These are phyloP conservation scores for Loris lydekkerianus DNA, from an alignment of 2,797 vertebrate species.

Conservation along the genomic window DNA sequence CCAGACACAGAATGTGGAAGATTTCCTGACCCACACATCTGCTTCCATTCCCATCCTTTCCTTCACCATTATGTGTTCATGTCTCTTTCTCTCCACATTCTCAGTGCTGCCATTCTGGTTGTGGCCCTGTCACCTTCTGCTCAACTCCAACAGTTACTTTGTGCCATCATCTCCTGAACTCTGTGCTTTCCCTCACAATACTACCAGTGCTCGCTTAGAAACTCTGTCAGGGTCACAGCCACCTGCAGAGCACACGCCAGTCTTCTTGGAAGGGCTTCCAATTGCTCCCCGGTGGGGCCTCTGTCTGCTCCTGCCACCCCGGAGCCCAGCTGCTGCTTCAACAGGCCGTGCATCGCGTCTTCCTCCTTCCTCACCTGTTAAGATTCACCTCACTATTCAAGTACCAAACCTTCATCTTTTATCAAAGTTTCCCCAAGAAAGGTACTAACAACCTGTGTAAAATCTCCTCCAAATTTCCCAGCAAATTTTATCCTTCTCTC, in stretches of 20 bases:
- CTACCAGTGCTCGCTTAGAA: not conserved
- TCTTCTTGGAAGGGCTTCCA: not conserved
- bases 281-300: not conserved
- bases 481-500: not conserved
- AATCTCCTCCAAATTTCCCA: conserved; percentile 24
- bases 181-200: not conserved
- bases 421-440: not conserved
- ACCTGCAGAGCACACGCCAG: not conserved
- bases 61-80: not conserved
- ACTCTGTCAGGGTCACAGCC: not conserved
- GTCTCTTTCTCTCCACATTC: not conserved
- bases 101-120: fast-evolving
- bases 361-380: not conserved
- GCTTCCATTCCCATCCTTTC: not conserved
- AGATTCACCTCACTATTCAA: not conserved
- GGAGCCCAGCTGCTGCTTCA: not conserved
- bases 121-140: no score
- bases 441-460: not conserved
- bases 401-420: not conserved
- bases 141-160: not conserved
- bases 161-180: not conserved
- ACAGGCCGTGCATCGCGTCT: fast-evolving
- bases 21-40: not conserved
- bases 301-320: no score
- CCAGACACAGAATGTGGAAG: not conserved